Percentiles rank a stretch among this genome's conserved stretches.
Conservation (phyloP, 2,888 invertebrate species). For the Polyommatus icarus region DNA sequence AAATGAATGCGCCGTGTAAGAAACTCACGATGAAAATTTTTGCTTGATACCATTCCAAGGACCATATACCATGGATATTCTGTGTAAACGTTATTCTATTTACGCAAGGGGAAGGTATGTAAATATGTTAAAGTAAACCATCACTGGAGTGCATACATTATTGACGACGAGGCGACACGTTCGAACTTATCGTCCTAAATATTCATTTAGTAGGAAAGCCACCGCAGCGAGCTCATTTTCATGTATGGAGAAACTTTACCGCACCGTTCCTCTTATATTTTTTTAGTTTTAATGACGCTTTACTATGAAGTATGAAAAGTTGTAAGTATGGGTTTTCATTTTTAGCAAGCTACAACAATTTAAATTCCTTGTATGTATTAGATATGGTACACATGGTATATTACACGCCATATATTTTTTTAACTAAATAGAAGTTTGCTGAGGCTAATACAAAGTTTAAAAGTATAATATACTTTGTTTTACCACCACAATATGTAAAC, state of each 20-base stretch:
- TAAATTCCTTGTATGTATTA: too few relatives aligned
- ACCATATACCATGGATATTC: not conserved
- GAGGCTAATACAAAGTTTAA: too few relatives aligned
- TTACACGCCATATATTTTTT: too few relatives aligned
- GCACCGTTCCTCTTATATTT: not conserved
- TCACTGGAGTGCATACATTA: constrained; percentile 17
- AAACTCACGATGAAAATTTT: not conserved
- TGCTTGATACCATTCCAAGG: not conserved
- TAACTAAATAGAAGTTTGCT: too few relatives aligned
- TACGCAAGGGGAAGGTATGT: not conserved
- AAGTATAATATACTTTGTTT: too few relatives aligned
- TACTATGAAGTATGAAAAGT: not conserved
- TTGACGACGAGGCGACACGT: constrained; percentile 19
- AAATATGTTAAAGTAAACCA: constrained; percentile 12
- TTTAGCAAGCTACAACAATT: too few relatives aligned
- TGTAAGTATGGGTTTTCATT: too few relatives aligned
- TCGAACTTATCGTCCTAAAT: constrained; percentile 16
- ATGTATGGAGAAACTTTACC: constrained; percentile 6
- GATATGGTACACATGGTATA: too few relatives aligned
- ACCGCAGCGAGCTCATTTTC: not conserved
- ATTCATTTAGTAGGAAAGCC: constrained; percentile 10
- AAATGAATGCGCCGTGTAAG: not conserved
- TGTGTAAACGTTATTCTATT: not conserved
- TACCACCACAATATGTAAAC: too few relatives aligned
- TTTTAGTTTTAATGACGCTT: not conserved